Percentiles rank a stretch among this genome's conserved stretches.
phyloP scores from a whole-genome alignment of 2,888 invertebrate genomes.

The Heliconius charithonia region DNA sequence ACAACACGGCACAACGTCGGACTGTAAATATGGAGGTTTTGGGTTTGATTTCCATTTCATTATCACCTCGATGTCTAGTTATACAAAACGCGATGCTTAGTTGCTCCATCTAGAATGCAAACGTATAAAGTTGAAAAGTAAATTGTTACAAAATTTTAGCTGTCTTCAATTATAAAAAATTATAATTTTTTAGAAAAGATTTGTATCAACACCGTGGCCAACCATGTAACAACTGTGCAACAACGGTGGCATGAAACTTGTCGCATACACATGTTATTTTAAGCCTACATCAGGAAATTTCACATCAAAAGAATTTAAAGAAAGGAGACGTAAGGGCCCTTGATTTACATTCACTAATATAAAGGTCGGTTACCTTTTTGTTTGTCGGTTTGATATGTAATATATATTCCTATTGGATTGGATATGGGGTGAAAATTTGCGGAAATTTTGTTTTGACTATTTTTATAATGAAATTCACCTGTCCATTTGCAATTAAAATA shows the following conservation, averaged over 20 bases:
- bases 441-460: neutral
- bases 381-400: neutral
- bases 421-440: too few species aligned
- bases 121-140: neutral
- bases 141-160: neutral
- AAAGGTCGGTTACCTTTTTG: slow-evolving; percentile 1
- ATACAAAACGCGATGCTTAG: neutral
- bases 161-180: neutral
- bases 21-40: too few species aligned
- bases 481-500: neutral
- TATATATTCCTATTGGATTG: slow-evolving; percentile 10
- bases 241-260: neutral
- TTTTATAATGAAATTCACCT: neutral
- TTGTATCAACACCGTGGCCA: neutral
- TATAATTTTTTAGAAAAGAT: neutral
- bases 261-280: neutral
- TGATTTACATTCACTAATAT: slow-evolving; percentile 17
- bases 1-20: too few species aligned
- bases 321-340: slow-evolving; percentile 11
- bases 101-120: neutral
- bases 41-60: too few species aligned
- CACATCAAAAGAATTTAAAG: slow-evolving; percentile 29
- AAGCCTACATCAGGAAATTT: neutral
- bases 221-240: neutral
- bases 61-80: neutral